Conservation (phyloP, 2,888 invertebrate genomes). For the Sphecodes monilicornis region DNA sequence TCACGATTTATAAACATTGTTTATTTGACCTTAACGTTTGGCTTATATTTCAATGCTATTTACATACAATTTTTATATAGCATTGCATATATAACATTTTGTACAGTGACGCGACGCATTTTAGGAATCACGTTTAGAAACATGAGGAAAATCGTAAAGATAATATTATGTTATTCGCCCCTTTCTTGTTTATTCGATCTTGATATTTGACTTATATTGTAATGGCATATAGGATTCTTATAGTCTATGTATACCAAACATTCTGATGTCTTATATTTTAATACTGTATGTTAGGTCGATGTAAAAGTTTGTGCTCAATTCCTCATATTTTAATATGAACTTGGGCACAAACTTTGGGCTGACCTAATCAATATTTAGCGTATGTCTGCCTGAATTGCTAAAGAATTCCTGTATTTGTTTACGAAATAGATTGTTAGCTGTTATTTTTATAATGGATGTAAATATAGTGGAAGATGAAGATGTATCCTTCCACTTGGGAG, state of each 20-base stretch:
- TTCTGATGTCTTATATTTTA: background rate
- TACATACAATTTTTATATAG: background rate
- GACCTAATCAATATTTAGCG: background rate
- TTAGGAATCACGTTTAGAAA: no score
- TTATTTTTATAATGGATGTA: slow-evolving; percentile 71
- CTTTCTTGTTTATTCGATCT: background rate
- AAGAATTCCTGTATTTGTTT: slow-evolving; percentile 33
- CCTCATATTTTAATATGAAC: background rate
- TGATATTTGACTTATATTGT: background rate
- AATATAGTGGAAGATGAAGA: slow-evolving; percentile 74
- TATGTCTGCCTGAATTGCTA: background rate
- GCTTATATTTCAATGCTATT: slow-evolving; percentile 1
- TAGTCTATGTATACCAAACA: background rate
- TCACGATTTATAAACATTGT: slow-evolving; percentile 6
- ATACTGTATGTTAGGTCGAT: no score
- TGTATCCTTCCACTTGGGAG: slow-evolving; percentile 82
- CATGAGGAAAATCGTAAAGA: background rate
- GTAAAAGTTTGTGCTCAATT: background rate
- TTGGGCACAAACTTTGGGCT: background rate
- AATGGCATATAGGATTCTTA: background rate
- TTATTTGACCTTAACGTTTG: background rate
- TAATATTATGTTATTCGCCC: background rate
- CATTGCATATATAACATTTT: background rate
- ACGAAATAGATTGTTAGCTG: slow-evolving; percentile 53
- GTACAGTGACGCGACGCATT: background rate